phyloP scores from a whole-genome alignment of 2,888 invertebrate species.

The Sphaeridia pumilis region DNA sequence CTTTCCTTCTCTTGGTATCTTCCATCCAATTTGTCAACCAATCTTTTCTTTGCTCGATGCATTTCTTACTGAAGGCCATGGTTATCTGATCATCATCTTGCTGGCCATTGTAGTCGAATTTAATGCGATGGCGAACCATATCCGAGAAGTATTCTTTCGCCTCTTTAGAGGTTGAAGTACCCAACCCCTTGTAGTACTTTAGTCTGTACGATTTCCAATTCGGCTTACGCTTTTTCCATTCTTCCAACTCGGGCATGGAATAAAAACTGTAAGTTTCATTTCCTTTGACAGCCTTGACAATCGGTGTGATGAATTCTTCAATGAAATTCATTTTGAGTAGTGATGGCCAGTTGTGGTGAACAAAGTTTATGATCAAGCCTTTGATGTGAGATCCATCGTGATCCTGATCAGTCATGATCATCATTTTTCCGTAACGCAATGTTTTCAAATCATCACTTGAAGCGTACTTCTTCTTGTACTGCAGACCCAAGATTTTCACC shows the following conservation, averaged over 20 bases:
- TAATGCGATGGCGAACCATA: conserved; percentile 84
- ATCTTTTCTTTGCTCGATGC: conserved; percentile 87
- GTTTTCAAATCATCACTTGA: conserved; percentile 72
- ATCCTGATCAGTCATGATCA: conserved; percentile 99
- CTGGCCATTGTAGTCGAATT: conserved; percentile 71
- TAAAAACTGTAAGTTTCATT: conserved; percentile 77
- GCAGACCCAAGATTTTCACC: conserved; percentile 90
- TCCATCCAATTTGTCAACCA: conserved; percentile 97
- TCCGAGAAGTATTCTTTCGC: conserved; percentile 98
- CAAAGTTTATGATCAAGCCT: conserved; percentile 94
- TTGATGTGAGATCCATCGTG: conserved; percentile 99
- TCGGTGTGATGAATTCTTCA: conserved; percentile 99
- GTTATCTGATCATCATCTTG: conserved; percentile 88
- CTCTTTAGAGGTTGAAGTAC: conserved; percentile 96
- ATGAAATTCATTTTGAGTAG: conserved; percentile 76
- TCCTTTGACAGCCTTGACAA: conserved; percentile 83
- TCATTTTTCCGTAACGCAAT: conserved; percentile 84
- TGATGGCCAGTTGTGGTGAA: conserved; percentile 97
- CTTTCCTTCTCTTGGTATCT: conserved; percentile 68
- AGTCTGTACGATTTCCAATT: conserved; percentile 83
- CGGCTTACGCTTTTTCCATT: conserved; percentile 77
- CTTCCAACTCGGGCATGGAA: conserved; percentile 94
- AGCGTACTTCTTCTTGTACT: conserved; percentile 90
- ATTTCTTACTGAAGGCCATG: conserved; percentile 90
- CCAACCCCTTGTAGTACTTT: conserved; percentile 99